These are phyloP conservation scores for Beroe forskalii DNA, from an alignment of 37 sponge, comb jelly and placozoan species.

Conservation along the genomic window DNA sequence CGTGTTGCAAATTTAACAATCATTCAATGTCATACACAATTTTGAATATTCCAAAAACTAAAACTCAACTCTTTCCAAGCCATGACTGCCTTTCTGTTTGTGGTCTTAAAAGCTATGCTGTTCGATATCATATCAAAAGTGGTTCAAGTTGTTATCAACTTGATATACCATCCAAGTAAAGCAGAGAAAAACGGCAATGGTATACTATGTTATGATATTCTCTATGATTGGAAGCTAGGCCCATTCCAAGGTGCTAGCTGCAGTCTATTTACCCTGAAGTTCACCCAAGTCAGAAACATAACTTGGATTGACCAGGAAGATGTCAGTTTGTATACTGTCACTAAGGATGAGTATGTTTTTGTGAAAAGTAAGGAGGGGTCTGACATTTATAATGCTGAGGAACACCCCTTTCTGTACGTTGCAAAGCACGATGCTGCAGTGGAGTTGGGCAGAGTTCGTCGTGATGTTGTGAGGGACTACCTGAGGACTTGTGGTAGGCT, in stretches of 20 bases:
- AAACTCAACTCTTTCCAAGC: too few relatives aligned
- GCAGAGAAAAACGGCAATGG: background rate
- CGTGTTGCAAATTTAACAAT: too few relatives aligned
- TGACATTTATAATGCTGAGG: conserved; percentile 8
- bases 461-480: background rate
- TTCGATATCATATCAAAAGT: too few relatives aligned
- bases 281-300: background rate
- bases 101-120: too few relatives aligned
- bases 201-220: conserved; percentile 23
- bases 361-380: background rate
- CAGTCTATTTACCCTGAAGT: background rate
- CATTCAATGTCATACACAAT: too few relatives aligned
- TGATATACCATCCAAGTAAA: background rate
- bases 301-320: conserved; percentile 30
- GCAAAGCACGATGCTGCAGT: conserved; percentile 11
- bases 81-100: too few relatives aligned
- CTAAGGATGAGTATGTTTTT: conserved; percentile 11
- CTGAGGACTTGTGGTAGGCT: conserved; percentile 3
- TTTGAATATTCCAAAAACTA: too few relatives aligned
- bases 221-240: background rate
- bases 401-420: conserved; percentile 45
- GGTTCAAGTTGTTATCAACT: background rate
- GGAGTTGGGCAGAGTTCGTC: conserved; percentile 22
- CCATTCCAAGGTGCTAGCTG: background rate
- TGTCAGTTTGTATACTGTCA: background rate